Base-by-base conservation (phyloP, 2,113 vertebrate species). In the Oncorhynchus masou region DNA sequence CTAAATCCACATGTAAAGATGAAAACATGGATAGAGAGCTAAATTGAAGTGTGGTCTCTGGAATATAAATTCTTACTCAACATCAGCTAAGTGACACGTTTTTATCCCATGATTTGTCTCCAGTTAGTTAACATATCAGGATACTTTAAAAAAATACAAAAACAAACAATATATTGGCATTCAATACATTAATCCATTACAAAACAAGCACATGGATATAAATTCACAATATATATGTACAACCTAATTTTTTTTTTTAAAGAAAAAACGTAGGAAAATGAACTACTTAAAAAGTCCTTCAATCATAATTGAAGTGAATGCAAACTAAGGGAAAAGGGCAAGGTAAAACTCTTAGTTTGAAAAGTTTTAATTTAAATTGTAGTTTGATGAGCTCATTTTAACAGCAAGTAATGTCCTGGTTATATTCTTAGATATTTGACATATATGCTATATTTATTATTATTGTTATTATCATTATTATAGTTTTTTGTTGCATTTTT, bases 171-270 rank as follows among this genome's bases (percentile, higher is more conserved):
- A 89, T 88, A 90, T 83, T 89, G 78, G 89, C 89, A 91, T 92
- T 89, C 91, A 93, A 94, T 93, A 94, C 93, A 93, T 94, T 90
- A 94, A 92, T 91, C 82, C 84, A 88, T 90, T 81, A 87, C 83
- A 89, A 90, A 91, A 87, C 84, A 91, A 91, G 91, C 74, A 90
- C 85, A 88, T 78, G 77, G 81, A 84, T 90, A 69, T 69, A 88
- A 83, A 90, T 89, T 84, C 84, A 93, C 88, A 91, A 90, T 87
- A 88, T 84, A 88, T 92, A 92, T 93, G 88, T 94, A 94, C 93
- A 94, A 86, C 83, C 75, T 76, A 89, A 79, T 78, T 70, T 25
- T 25, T 25, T 25, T 25, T 27, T 27, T 71, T 60, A 59, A 39
- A 39, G 2, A 39, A 39, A 79, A 57, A 74, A 62, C n/a, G 0